A percentile compares a stretch with the other conserved stretches of the same genome.
These are phyloP conservation scores for Coleophora deauratella DNA, from an alignment of 2,888 invertebrate species.

Conservation along the genomic window DNA sequence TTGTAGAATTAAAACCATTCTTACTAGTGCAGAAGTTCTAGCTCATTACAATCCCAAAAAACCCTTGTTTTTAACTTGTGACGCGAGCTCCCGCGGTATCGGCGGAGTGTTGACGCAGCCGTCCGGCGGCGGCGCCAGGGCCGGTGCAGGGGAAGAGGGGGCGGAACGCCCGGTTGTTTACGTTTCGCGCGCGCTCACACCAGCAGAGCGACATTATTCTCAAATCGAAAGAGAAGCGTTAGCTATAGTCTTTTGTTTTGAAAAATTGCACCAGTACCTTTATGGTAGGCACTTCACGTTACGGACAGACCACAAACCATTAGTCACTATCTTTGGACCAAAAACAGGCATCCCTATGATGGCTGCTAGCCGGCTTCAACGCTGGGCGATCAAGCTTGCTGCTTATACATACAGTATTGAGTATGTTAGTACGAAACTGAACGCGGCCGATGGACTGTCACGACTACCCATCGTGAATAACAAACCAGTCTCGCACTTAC, in stretches of 20 bases:
- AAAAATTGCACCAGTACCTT: constrained; percentile 12
- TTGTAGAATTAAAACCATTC: not conserved
- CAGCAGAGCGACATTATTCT: constrained; percentile 9
- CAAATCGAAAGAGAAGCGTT: constrained; percentile 16
- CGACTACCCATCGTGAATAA: not conserved
- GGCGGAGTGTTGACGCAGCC: constrained; percentile 12
- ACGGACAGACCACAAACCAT: constrained; percentile 13
- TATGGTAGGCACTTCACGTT: constrained; percentile 12
- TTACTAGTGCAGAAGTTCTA: not conserved
- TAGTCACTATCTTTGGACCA: constrained; percentile 11
- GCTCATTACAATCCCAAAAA: not conserved
- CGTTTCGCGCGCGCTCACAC: constrained; percentile 10
- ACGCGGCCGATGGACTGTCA: constrained; percentile 12
- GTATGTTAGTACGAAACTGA: constrained; percentile 12
- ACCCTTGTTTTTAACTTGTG: constrained; percentile 5
- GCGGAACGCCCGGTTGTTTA: constrained; percentile 11
- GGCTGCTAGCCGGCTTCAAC: constrained; percentile 13
- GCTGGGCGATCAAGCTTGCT: constrained; percentile 15
- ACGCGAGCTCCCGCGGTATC: constrained; percentile 9
- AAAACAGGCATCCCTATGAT: constrained; percentile 10
- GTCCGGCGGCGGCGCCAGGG: constrained; percentile 1
- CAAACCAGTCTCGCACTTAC: constrained; percentile 3
- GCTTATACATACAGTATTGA: constrained; percentile 13
- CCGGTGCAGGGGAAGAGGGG: too few relatives aligned
- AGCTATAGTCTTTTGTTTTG: constrained; percentile 11